Conservation (phyloP, 1,140 invertebrate genomes). For the Euura saliciscinereae region DNA sequence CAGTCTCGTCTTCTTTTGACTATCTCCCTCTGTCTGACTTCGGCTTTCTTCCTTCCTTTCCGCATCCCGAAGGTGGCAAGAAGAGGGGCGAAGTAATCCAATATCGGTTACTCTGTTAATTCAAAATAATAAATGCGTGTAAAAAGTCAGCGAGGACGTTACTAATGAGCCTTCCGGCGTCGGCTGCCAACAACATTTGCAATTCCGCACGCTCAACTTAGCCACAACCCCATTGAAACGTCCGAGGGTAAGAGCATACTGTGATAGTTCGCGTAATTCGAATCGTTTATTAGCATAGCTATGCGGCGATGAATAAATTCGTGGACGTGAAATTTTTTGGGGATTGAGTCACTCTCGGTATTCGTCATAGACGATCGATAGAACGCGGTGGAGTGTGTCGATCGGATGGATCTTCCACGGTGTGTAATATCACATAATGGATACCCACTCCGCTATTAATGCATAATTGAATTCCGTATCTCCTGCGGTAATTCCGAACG, state of each 20-base stretch:
- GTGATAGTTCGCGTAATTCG: slow-evolving; percentile 34
- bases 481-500: slow-evolving; percentile 36
- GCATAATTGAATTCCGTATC: neutral
- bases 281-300: slow-evolving; percentile 50
- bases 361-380: too few species aligned
- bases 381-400: too few species aligned
- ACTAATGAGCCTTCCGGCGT: slow-evolving; percentile 27
- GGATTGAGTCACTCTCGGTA: too few species aligned
- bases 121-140: slow-evolving; percentile 32
- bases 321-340: too few species aligned
- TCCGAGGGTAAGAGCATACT: slow-evolving; percentile 37
- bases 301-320: too few species aligned
- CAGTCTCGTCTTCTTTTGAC: neutral
- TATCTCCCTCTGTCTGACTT: neutral
- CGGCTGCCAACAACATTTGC: slow-evolving; percentile 15
- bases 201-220: slow-evolving; percentile 22
- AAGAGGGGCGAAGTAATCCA: neutral
- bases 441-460: neutral
- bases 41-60: neutral
- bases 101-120: neutral
- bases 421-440: too few species aligned
- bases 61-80: neutral
- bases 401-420: too few species aligned
- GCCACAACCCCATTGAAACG: slow-evolving; percentile 38
- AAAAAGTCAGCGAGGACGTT: slow-evolving; percentile 28